Percentiles rank a stretch among this genome's conserved stretches.
Evolutionary conservation across 2,888 invertebrate genomes (phyloP).

Genomic region (Erebia epiphron): DNA sequence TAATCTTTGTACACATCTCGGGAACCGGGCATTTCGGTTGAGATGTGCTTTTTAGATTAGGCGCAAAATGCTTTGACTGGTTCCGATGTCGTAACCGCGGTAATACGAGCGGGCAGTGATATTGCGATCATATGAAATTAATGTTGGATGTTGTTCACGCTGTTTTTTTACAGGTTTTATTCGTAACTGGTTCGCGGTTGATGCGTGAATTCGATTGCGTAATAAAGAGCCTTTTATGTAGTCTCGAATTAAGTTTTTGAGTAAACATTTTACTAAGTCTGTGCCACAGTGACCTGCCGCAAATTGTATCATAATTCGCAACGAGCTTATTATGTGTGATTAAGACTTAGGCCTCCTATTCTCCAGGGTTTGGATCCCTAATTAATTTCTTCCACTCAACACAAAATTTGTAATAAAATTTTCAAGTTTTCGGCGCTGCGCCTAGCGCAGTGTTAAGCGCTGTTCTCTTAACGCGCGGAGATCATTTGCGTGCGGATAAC

Average conservation of each 20-base stretch:
- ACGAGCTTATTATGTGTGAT: too few relatives aligned
- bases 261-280: neutral
- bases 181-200: constrained; percentile 1
- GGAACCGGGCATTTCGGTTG: constrained; percentile 37
- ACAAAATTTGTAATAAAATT: too few relatives aligned
- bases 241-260: neutral
- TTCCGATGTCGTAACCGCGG: constrained; percentile 41
- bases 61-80: constrained; percentile 43
- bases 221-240: neutral
- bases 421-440: too few relatives aligned
- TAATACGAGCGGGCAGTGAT: constrained; percentile 39
- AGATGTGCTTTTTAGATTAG: constrained; percentile 44
- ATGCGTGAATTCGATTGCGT: neutral
- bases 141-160: too few relatives aligned
- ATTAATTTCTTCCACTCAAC: too few relatives aligned
- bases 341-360: too few relatives aligned
- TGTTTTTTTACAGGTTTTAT: constrained; percentile 1
- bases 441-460: too few relatives aligned
- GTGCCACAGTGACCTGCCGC: too few relatives aligned
- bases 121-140: constrained; percentile 33
- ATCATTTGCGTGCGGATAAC: too few relatives aligned
- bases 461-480: too few relatives aligned
- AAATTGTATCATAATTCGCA: too few relatives aligned
- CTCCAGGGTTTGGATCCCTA: too few relatives aligned
- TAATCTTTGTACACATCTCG: constrained; percentile 35